Conservation (phyloP, 2,113 vertebrate genomes). For the Mobula hypostoma region DNA sequence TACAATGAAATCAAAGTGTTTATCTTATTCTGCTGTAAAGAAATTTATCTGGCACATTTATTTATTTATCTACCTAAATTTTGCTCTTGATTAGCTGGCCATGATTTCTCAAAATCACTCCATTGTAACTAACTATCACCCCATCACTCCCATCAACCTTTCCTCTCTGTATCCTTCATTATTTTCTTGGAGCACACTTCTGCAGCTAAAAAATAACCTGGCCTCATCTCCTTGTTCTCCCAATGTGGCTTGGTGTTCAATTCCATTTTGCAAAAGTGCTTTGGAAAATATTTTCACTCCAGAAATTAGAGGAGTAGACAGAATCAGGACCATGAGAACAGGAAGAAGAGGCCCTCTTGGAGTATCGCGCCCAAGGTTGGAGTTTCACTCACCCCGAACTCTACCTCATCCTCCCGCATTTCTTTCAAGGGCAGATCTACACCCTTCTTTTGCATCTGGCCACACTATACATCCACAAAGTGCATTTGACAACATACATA, state of each 20-base stretch:
- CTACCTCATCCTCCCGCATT: too few species aligned
- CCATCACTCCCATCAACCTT: too few species aligned
- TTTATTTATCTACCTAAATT: not conserved
- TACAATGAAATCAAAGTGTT: not conserved
- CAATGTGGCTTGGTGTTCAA: not conserved
- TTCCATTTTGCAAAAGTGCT: not conserved
- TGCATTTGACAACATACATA: not conserved
- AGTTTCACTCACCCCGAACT: not conserved
- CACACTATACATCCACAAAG: not conserved
- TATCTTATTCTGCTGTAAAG: not conserved
- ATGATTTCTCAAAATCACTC: not conserved
- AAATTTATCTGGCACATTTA: too few species aligned
- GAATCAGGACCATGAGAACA: not conserved
- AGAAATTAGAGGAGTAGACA: not conserved
- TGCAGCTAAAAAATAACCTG: not conserved
- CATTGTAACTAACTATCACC: too few species aligned
- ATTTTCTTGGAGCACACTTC: not conserved
- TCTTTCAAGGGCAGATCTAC: too few species aligned
- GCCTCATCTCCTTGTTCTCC: not conserved
- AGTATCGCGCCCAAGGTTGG: not conserved
- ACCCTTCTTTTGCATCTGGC: not conserved
- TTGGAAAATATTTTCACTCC: not conserved
- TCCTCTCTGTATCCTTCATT: not conserved
- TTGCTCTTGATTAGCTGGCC: not conserved
- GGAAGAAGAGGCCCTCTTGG: not conserved